A percentile compares a stretch with the other conserved stretches of the same genome.
These are phyloP conservation scores for Drosophila kambysellisi DNA, from an alignment of 2,888 invertebrate genomes.

Conservation along the genomic window DNA sequence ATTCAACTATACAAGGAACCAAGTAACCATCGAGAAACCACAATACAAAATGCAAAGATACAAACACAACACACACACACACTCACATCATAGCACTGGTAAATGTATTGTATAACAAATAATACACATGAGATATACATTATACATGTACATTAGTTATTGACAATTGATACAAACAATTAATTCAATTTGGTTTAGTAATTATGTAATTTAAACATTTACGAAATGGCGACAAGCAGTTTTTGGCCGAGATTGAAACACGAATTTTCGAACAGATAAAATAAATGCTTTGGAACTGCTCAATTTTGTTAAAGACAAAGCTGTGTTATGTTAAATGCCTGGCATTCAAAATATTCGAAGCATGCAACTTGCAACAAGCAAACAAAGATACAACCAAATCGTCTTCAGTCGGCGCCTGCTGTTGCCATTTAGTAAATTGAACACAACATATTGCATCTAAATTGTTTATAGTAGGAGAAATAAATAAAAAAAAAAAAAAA, in stretches of 20 bases:
- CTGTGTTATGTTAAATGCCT: conserved; percentile 40
- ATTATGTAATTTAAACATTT: conserved; percentile 18
- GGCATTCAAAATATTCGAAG: conserved; percentile 9
- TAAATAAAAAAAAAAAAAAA: conserved; percentile 1
- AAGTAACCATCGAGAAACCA: conserved; percentile 43
- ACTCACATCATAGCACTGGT: conserved; percentile 17
- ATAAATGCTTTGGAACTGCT: conserved; percentile 41
- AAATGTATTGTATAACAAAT: conserved; percentile 17
- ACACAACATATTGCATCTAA: conserved; percentile 30
- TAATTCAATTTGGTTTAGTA: conserved; percentile 27
- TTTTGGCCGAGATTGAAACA: conserved; percentile 35
- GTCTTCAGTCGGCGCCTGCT: conserved; percentile 35
- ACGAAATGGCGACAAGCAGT: conserved; percentile 38
- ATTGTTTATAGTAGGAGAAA: conserved; percentile 30
- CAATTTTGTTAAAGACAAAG: conserved; percentile 57
- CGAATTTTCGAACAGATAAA: conserved; percentile 21
- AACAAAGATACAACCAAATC: conserved; percentile 9
- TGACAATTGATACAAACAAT: conserved; percentile 21
- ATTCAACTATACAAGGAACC: conserved; percentile 34
- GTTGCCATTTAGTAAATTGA: conserved; percentile 35
- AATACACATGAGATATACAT: conserved; percentile 21
- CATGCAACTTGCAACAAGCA: neutral
- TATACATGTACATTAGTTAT: conserved; percentile 35
- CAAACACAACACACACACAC: conserved; percentile 15
- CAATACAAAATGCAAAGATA: conserved; percentile 1